Conservation (phyloP, 1,140 invertebrate genomes). For the Myzus persicae region DNA sequence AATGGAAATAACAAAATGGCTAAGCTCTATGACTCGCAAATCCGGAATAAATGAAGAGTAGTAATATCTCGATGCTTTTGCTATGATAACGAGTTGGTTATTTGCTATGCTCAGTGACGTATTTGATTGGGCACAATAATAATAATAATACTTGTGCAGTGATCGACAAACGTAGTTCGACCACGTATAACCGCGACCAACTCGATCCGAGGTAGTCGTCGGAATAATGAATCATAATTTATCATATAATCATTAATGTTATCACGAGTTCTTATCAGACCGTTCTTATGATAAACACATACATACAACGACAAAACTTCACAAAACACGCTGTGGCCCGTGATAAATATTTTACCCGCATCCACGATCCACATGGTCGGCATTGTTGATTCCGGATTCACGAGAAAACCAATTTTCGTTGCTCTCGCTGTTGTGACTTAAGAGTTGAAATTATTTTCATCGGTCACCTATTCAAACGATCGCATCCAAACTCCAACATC, state of each 20-base stretch:
- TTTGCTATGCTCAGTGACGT: not conserved
- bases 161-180: not conserved
- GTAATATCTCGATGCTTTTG: not conserved
- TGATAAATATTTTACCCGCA: fast-evolving
- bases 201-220: not conserved
- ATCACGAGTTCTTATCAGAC: not conserved
- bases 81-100: not conserved
- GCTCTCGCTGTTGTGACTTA: no score
- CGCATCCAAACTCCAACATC: not conserved
- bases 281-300: not conserved
- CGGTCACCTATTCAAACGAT: not conserved
- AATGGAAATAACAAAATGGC: not conserved
- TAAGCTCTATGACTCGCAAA: not conserved
- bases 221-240: fast-evolving
- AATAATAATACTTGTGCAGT: not conserved
- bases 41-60: not conserved
- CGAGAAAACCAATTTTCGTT: not conserved
- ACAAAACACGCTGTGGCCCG: not conserved
- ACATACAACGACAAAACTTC: not conserved
- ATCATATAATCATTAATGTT: no score
- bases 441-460: not conserved
- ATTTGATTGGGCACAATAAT: not conserved
- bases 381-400: not conserved
- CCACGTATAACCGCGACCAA: not conserved
- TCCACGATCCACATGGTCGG: not conserved